These are phyloP conservation scores for Athrips mouffetella DNA, from an alignment of 2,888 invertebrate species.

Conservation along the genomic window DNA sequence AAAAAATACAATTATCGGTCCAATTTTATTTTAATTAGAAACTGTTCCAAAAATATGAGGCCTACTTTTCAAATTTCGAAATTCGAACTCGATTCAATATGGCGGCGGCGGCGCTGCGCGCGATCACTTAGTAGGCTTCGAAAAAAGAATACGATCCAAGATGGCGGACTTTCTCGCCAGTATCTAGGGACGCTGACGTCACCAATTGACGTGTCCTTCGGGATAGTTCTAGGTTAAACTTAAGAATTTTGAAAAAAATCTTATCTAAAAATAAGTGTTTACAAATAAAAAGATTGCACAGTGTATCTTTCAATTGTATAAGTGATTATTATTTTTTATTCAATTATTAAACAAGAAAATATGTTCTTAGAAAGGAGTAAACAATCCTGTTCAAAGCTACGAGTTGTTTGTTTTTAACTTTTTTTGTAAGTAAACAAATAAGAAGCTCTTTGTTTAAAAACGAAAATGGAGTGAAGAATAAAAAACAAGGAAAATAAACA, in stretches of 20 bases:
- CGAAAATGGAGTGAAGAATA: conserved; percentile 19
- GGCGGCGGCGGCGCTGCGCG: conserved; percentile 53
- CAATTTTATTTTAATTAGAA: neutral
- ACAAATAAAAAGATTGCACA: no score
- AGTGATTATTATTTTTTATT: no score
- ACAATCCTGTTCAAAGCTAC: no score
- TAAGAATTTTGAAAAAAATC: conserved; percentile 5
- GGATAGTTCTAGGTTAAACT: conserved; percentile 44
- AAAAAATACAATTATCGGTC: neutral
- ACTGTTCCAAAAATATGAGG: neutral
- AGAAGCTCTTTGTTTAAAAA: conserved; percentile 19
- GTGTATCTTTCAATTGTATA: no score
- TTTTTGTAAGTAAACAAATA: no score
- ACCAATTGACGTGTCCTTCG: conserved; percentile 72
- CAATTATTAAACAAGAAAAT: no score
- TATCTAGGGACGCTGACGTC: conserved; percentile 73
- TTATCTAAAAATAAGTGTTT: no score
- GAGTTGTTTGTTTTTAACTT: no score
- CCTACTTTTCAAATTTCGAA: conserved; percentile 27
- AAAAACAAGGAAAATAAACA: conserved; percentile 22
- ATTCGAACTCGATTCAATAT: conserved; percentile 48
- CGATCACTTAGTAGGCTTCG: conserved; percentile 71
- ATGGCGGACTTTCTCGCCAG: conserved; percentile 76
- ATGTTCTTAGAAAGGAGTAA: no score
- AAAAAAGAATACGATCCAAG: conserved; percentile 71